Base-by-base conservation (phyloP, 2,888 invertebrate genomes). In the Clusia tigrina region DNA sequence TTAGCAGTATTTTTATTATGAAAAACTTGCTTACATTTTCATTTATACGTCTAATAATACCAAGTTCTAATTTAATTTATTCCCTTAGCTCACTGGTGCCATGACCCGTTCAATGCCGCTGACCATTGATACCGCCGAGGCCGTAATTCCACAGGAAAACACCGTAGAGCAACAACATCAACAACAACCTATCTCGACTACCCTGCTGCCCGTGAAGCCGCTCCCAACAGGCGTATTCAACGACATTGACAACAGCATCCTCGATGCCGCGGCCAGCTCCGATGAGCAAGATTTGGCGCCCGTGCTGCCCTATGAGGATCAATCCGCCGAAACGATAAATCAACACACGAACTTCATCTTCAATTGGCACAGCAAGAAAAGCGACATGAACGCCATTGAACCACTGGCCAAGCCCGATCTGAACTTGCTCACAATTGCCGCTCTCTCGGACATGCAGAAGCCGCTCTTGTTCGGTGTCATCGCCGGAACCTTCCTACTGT, bases 81-180 rank as follows among this genome's bases (percentile, higher is more conserved):
- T 53, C n/a, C 57, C 38, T 24, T 69, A 83, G 81, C 68, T 79
- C 24, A 82, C 80, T 48, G 82, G 81, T n/a, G 67, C 74, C 65
- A 81, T 81, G 81, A 80, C 81, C 18, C 78, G 80, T 53, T 81
- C 83, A 32, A 71, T 79, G 54, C 83, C 83, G 26, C 71, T 84
- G 2, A 77, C 78, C 46, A 82, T 84, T 68, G 81, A 84, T 64
- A 84, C 83, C 20, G 48, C 48, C 48, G 48, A 48, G 22, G 48
- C 48, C 5, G 15, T 48, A 2, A 22, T 22, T 5, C 18, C 48
- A 15, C 48, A 48, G 15, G 48, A 48, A 5, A 2, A 48, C 48
- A 48, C 48, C 48, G 48, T 9, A 22, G 20, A 18, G 48, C 48
- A 48, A 22, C 48, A 9, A 2, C 9, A 42, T 3, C 2, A 22